A percentile compares a stretch with the other conserved stretches of the same genome.
Evolutionary conservation across 2,888 invertebrate genomes (phyloP).

Genomic region (Acronicta alni): DNA sequence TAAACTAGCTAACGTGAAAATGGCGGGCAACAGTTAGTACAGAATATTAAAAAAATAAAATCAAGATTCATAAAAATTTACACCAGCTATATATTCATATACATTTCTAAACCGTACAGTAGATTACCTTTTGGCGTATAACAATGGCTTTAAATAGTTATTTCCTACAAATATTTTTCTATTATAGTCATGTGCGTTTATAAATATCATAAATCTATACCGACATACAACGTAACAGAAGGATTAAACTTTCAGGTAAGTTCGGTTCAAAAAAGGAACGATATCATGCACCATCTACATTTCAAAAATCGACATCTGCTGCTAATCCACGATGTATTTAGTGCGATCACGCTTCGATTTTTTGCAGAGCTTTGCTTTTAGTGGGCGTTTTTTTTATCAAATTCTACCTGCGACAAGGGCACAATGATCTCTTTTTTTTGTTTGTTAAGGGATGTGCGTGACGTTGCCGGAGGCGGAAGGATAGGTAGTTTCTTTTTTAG

Average conservation of each 20-base stretch:
- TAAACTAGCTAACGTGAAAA: too few relatives aligned
- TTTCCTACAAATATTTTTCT: too few relatives aligned
- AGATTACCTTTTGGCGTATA: too few relatives aligned
- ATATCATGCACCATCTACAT: conserved; percentile 74
- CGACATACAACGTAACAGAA: background rate
- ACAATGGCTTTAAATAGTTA: too few relatives aligned
- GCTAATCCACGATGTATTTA: conserved; percentile 78
- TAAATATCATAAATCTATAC: too few relatives aligned
- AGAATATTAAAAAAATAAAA: too few relatives aligned
- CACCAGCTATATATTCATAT: too few relatives aligned
- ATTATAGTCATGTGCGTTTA: too few relatives aligned
- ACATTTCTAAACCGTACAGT: too few relatives aligned
- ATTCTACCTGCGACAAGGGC: conserved; percentile 83
- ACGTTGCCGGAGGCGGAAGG: conserved; percentile 85
- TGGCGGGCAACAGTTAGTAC: too few relatives aligned
- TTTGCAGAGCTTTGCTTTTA: conserved; percentile 76
- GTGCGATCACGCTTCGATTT: conserved; percentile 81
- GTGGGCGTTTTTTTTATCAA: conserved; percentile 67
- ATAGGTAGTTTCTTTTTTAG: conserved; percentile 82
- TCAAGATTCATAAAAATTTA: too few relatives aligned
- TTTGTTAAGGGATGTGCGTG: conserved; percentile 85
- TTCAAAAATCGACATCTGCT: conserved; percentile 81
- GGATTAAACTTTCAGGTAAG: conserved; percentile 66
- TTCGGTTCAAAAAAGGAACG: conserved; percentile 55
- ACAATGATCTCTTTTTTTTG: conserved; percentile 81